Evolutionary conservation across 2,113 vertebrate species (phyloP), one percentile per base, ranked within the genome.

Genomic region (Halcyon senegalensis): DNA sequence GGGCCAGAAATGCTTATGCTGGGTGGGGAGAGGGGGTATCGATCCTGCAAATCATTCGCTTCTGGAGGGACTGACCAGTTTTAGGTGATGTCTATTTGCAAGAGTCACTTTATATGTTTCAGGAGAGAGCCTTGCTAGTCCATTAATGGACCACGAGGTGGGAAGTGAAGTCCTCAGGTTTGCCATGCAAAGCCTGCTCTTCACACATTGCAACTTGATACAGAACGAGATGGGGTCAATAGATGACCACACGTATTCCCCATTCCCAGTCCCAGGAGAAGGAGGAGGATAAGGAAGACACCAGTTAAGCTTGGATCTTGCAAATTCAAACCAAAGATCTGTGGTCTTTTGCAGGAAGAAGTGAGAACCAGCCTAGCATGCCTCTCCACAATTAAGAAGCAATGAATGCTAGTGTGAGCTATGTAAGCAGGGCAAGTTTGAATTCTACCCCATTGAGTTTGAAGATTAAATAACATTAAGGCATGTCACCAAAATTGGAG

Each of bases 1-100:
- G 68, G 55, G 10, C 15, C 48, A 41, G 35, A 72, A 33, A 3
- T 64, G 33, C 18, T 72, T 72, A 25, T 33, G 19, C 23, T 17
- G 7, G 21, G 13, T 44, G 24, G 4, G 16, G 21, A 8, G 21
- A 21, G 4, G 17, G 8, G 7, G 3, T 28, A 9, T 56, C 0
- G 0, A 17, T 53, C 46, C 74, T 62, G 56, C 7, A 66, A 76
- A 82, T 58, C 35, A 35, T 27, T 75, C 5, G 23, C 0, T 73
- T 76, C 24, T 46, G 27, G 19, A 79, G 16, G 41, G 3, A 76
- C 46, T 39, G 41, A 16, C 1, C 11, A 16, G 7, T 69, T 74
- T 63, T 20, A 62, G 28, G 21, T 11, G 15, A 53, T 16, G 8
- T 8, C 33, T 56, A 0, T 16, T 72, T 46, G 19, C 13, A 87